A percentile compares a stretch with the other conserved stretches of the same genome.
Evolutionary conservation across 2,113 vertebrate species (phyloP).

Genomic region (Hiodon tergisus): DNA sequence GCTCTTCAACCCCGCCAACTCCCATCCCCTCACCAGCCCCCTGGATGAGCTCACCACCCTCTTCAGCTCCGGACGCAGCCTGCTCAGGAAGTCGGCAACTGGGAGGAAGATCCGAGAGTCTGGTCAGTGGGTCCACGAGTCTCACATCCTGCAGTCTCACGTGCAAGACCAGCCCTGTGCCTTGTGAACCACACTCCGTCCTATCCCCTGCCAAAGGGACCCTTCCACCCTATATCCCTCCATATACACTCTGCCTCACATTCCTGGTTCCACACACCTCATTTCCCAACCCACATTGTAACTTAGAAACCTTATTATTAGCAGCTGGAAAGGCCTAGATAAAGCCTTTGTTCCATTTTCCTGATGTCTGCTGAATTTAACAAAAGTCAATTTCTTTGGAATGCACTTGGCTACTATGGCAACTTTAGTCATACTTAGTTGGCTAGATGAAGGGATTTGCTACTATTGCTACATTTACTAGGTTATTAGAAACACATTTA

Average conservation of each 20-base stretch:
- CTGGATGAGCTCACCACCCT: constrained; percentile 89
- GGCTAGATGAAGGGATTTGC: background rate
- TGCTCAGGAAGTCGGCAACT: constrained; percentile 80
- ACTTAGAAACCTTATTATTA: background rate
- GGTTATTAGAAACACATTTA: constrained; percentile 3
- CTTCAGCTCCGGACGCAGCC: constrained; percentile 84
- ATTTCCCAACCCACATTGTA: background rate
- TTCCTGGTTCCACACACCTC: background rate
- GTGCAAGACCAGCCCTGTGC: background rate
- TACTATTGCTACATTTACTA: background rate
- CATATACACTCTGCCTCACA: background rate
- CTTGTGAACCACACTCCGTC: background rate
- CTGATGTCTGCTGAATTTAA: too few relatives aligned
- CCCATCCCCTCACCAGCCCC: constrained; percentile 80
- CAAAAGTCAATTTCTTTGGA: too few relatives aligned
- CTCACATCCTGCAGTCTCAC: background rate
- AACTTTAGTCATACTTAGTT: background rate
- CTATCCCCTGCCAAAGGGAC: background rate
- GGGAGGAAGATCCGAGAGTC: constrained; percentile 83
- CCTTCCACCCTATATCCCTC: background rate
- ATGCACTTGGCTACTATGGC: too few relatives aligned
- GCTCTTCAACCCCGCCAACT: constrained; percentile 76
- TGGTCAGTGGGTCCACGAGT: constrained; percentile 62
- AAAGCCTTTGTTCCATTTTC: background rate
- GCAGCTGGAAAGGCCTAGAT: background rate